Conservation (phyloP, 1,140 invertebrate species). For the Frieseomelitta varia region DNA sequence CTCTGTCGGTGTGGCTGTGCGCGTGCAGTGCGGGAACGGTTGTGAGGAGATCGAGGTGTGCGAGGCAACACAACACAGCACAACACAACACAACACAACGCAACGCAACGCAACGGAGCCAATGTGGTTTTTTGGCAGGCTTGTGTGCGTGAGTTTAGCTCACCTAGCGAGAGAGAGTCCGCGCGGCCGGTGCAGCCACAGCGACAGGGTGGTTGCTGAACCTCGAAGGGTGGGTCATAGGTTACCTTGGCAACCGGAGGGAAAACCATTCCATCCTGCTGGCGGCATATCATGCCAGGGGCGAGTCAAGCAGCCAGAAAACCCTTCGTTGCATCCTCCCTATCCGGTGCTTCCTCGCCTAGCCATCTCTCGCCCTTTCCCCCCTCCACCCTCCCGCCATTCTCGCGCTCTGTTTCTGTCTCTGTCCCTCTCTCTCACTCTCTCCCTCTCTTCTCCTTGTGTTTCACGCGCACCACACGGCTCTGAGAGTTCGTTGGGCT, state of each 20-base stretch:
- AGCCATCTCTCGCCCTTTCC: background rate
- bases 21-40: background rate
- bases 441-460: background rate
- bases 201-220: slow-evolving; percentile 59
- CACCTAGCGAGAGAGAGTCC: slow-evolving; percentile 26
- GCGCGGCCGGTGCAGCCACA: slow-evolving; percentile 44
- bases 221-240: slow-evolving; percentile 76
- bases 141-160: slow-evolving; percentile 50
- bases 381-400: too few species aligned
- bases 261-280: slow-evolving; percentile 80
- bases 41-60: background rate
- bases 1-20: background rate
- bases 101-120: slow-evolving; percentile 13
- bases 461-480: background rate
- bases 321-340: slow-evolving; percentile 70
- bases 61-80: background rate
- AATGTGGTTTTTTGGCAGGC: slow-evolving; percentile 50
- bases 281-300: slow-evolving; percentile 74
- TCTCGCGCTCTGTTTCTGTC: too few species aligned
- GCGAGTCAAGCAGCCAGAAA: slow-evolving; percentile 69
- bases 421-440: too few species aligned
- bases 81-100: background rate
- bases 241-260: slow-evolving; percentile 80
- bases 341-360: slow-evolving; percentile 12
- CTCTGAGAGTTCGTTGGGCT: background rate